phyloP scores from a whole-genome alignment of 1,140 invertebrate species.

The Atta texana region DNA sequence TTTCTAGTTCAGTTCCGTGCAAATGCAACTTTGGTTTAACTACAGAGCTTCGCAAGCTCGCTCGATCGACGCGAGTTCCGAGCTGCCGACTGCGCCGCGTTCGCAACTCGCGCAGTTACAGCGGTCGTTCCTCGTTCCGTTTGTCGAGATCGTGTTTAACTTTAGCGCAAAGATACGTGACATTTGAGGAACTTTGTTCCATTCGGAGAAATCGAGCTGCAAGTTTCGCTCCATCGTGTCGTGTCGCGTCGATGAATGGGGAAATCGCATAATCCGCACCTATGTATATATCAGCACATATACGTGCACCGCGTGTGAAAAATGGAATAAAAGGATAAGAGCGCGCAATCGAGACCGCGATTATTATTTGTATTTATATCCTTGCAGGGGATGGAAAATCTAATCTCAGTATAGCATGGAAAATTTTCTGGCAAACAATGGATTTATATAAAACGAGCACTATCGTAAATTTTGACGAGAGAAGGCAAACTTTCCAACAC shows the following conservation, averaged over 20 bases:
- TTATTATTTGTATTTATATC: conserved; percentile 43
- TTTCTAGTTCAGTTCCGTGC: background rate
- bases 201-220: conserved; percentile 5
- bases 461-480: background rate
- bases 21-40: conserved; percentile 32
- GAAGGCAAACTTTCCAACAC: conserved; percentile 14
- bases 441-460: conserved; percentile 24
- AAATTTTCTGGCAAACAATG: conserved; percentile 22
- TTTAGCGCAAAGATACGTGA: conserved; percentile 36
- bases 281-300: background rate
- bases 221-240: background rate
- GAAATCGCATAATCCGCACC: conserved; percentile 4
- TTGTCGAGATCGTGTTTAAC: conserved; percentile 25
- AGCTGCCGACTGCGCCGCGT: background rate
- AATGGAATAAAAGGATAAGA: background rate
- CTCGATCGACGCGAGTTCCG: conserved; percentile 4
- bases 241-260: background rate
- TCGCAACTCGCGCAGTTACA: background rate
- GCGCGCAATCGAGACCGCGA: background rate
- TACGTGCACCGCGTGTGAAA: background rate
- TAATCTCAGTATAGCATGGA: background rate
- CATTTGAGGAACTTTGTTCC: conserved; percentile 37
- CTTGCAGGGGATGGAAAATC: background rate
- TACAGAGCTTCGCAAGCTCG: background rate
- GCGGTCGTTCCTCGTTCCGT: background rate